Conservation (phyloP, 2,113 vertebrate genomes). For the Centropus unirufus region DNA sequence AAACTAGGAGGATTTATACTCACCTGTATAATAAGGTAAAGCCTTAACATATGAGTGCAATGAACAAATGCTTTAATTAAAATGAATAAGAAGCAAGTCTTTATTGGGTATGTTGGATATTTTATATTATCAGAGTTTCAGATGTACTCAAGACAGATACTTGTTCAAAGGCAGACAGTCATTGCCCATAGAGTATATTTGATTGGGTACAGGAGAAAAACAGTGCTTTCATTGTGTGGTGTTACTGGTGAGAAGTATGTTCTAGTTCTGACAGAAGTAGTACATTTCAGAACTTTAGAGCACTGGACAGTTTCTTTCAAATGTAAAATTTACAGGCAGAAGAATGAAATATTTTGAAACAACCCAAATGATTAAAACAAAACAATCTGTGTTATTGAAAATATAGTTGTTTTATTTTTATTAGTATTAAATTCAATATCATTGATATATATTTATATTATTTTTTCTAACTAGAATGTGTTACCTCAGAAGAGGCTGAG, state of each 20-base stretch:
- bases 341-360: neutral
- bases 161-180: neutral
- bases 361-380: neutral
- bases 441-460: rapidly evolving
- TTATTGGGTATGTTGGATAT: neutral
- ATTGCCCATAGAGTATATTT: neutral
- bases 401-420: neutral
- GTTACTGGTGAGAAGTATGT: neutral
- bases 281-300: neutral
- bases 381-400: neutral
- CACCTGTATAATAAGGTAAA: neutral
- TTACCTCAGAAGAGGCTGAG: neutral
- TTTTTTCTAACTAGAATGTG: too few relatives aligned
- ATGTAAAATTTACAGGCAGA: neutral
- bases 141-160: neutral
- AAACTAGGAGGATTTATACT: neutral
- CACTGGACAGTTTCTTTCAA: neutral
- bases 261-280: neutral
- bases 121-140: neutral
- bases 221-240: neutral
- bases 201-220: neutral
- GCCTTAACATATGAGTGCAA: neutral
- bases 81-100: neutral
- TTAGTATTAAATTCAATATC: neutral
- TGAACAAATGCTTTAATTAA: slow-evolving; percentile 32